These are phyloP conservation scores for Mesocricetus auratus DNA, from an alignment of 2,113 vertebrate species.

Conservation along the genomic window DNA sequence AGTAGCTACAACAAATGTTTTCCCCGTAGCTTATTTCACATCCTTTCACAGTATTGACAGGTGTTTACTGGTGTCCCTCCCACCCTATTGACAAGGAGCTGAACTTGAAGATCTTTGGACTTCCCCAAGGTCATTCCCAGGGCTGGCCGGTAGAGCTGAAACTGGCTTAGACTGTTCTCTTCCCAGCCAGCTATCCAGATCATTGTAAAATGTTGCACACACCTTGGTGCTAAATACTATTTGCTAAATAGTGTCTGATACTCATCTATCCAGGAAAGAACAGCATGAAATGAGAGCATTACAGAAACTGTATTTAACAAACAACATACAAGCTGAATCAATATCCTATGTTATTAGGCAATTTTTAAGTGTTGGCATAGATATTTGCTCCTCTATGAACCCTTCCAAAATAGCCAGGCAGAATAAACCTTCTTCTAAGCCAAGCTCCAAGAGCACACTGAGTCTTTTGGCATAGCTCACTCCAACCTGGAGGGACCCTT, in stretches of 20 bases:
- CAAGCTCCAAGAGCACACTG: neutral
- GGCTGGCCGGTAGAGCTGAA: neutral
- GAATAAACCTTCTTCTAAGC: neutral
- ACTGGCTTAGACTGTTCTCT: neutral
- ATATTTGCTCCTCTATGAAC: constrained; percentile 11
- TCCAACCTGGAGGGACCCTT: neutral
- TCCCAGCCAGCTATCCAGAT: neutral
- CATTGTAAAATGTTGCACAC: neutral
- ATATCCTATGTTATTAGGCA: neutral
- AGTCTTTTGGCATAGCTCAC: neutral
- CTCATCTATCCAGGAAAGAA: neutral
- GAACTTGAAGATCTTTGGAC: neutral
- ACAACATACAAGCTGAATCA: neutral
- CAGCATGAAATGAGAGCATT: neutral
- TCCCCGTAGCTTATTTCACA: neutral
- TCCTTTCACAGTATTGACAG: neutral
- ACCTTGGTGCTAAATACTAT: neutral
- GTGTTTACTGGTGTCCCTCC: neutral
- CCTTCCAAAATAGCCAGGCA: neutral
- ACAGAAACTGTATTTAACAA: neutral
- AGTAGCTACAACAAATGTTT: neutral
- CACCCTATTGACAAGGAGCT: neutral
- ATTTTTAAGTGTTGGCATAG: constrained; percentile 10
- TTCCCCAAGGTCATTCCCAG: neutral
- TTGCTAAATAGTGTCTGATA: neutral